phyloP scores from a whole-genome alignment of 2,797 vertebrate species.

The Lacerta viridis region DNA sequence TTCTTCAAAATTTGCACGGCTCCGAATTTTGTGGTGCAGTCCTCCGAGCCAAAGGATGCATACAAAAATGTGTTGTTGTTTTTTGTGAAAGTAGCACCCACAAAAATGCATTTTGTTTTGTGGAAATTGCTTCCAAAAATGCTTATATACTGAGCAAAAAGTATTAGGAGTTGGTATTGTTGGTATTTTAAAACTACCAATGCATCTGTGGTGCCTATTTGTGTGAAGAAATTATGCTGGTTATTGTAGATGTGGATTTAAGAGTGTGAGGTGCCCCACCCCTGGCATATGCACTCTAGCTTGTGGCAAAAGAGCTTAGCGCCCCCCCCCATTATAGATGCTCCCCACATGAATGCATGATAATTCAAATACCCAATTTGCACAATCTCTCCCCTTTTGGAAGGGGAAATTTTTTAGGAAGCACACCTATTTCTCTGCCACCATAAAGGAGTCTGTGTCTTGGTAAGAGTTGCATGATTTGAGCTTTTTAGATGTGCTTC shows the following conservation, averaged over 20 bases:
- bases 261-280: too few relatives aligned
- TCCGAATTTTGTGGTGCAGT: too few relatives aligned
- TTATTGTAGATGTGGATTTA: background rate
- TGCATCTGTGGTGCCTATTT: conserved; percentile 27
- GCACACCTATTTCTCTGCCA: background rate
- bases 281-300: too few relatives aligned
- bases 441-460: background rate
- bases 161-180: background rate
- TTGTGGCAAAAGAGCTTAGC: too few relatives aligned
- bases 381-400: background rate
- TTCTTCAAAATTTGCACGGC: too few relatives aligned
- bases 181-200: conserved; percentile 21
- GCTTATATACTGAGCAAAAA: too few relatives aligned
- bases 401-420: background rate
- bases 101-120: too few relatives aligned
- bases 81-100: too few relatives aligned
- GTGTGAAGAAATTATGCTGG: conserved; percentile 9
- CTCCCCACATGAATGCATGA: background rate
- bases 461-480: background rate
- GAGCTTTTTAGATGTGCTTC: background rate
- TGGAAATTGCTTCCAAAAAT: too few relatives aligned
- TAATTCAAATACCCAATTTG: background rate
- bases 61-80: too few relatives aligned
- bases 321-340: too few relatives aligned
- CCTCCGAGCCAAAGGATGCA: too few relatives aligned